A percentile compares a stretch with the other conserved stretches of the same genome.
phyloP scores from a whole-genome alignment of 2,113 vertebrate genomes.

The Ptilonorhynchus violaceus region DNA sequence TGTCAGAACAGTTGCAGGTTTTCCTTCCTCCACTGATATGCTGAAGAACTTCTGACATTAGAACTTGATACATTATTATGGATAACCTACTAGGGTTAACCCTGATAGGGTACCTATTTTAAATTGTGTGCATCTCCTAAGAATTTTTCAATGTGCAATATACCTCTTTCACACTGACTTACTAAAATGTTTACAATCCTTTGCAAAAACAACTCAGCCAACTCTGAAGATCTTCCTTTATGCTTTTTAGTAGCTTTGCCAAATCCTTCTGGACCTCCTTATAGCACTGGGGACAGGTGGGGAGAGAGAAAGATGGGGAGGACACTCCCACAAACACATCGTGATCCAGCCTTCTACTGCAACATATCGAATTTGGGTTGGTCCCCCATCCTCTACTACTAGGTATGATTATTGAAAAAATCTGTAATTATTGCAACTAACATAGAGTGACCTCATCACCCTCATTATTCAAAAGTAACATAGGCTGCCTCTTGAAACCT shows the following conservation, averaged over 20 bases:
- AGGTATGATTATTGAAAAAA: not conserved
- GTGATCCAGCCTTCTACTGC: not conserved
- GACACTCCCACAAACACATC: not conserved
- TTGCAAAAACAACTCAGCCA: not conserved
- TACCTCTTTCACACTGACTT: not conserved
- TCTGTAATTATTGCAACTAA: not conserved
- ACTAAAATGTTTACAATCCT: not conserved
- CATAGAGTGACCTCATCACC: not conserved
- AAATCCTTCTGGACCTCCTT: not conserved
- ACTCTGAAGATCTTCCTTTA: not conserved
- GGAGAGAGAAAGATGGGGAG: too few relatives aligned
- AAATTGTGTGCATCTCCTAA: not conserved
- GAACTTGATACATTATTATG: not conserved
- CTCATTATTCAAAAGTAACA: not conserved
- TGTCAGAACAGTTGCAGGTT: not conserved
- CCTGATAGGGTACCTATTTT: not conserved
- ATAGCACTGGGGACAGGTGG: rapidly evolving
- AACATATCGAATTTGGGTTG: not conserved
- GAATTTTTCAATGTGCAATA: not conserved
- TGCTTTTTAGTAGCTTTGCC: not conserved
- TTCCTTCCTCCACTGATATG: not conserved
- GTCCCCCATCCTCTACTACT: not conserved
- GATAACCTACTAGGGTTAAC: too few relatives aligned
- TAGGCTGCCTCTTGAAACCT: not conserved
- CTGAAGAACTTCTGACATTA: not conserved